Evolutionary conservation across 2,797 vertebrate genomes (phyloP), one percentile per base, ranked within the genome.

Genomic region (Lates japonicus): DNA sequence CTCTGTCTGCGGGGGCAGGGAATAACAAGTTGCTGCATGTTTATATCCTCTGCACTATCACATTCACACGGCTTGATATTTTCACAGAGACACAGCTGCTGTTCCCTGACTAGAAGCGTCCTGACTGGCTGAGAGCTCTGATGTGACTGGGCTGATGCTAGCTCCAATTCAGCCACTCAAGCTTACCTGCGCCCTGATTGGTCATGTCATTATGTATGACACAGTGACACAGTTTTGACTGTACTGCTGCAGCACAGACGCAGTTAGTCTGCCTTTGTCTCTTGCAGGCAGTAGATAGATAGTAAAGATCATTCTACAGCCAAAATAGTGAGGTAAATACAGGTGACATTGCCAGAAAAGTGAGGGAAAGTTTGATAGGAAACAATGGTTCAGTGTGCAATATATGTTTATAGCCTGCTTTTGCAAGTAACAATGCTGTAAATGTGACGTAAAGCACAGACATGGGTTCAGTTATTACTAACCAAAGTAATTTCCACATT

Each of bases 191-290:
- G 0, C 61, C 8, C 60, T 85, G 83, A 93, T 94, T 92, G 92
- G 93, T 83, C n/a, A 46, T 37, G 11, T 35, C 16, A 48, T 76
- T 88, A 62, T 17, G 52, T 70, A 71, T 95, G 93, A 93, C 92
- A 95, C 88, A 92, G 92, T 95, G 88, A 93, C 91, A 94, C 88
- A 93, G 65, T 86, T 94, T 82, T 73, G 25, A 35, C 70, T 39
- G 39, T 39, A 20, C 12, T 52, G 72, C 83, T 67, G 77, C 76
- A 76, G 64, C 29, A 42, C 31, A 77, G 44, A 70, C 12, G 17
- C 57, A 59, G 44, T 29, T 49, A 0, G 17, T 42, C 1, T 66
- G 41, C 52, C 39, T 62, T 67, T 84, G 51, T 72, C 60, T 78
- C 39, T 51, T 10, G 4, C 29, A 29, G 12, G 48, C 9, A 42